A percentile compares a stretch with the other conserved stretches of the same genome.
Conservation (phyloP, 2,797 vertebrate genomes). For the Gorsachius magnificus region DNA sequence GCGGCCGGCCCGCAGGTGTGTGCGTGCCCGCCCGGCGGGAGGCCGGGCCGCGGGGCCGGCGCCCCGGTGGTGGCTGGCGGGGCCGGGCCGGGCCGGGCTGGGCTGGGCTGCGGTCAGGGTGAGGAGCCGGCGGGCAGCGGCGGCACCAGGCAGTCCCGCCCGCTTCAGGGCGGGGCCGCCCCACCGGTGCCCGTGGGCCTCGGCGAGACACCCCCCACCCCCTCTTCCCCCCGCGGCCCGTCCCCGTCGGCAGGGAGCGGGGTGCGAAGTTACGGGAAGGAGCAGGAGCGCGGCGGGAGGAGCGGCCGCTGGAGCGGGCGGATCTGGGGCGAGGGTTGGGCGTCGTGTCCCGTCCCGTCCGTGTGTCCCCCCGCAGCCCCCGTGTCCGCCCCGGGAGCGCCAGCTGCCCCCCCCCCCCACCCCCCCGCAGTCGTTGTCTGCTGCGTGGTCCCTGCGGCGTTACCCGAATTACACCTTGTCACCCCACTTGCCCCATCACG, state of each 20-base stretch:
- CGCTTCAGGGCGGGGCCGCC: no score
- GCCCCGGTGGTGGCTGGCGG: background rate
- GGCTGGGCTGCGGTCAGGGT: background rate
- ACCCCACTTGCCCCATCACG: fast-evolving
- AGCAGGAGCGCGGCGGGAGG: background rate
- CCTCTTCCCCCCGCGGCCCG: background rate
- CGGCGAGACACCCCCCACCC: background rate
- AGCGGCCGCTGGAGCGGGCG: background rate
- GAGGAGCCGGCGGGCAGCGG: background rate
- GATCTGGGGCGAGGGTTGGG: background rate
- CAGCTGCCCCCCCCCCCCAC: no score
- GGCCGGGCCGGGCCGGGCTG: background rate
- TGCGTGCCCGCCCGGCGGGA: no score
- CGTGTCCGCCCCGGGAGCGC: no score
- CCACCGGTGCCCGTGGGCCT: background rate
- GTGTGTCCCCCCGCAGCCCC: background rate
- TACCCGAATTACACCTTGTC: fast-evolving
- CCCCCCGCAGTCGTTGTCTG: background rate
- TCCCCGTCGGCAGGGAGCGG: background rate
- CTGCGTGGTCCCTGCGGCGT: fast-evolving
- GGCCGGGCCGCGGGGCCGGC: background rate
- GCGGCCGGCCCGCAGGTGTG: no score
- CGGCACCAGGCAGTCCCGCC: background rate
- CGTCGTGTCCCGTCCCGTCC: background rate
- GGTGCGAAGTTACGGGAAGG: background rate